Conservation (phyloP, 2,113 vertebrate species). For the Leptobrachium ailaonicum region DNA sequence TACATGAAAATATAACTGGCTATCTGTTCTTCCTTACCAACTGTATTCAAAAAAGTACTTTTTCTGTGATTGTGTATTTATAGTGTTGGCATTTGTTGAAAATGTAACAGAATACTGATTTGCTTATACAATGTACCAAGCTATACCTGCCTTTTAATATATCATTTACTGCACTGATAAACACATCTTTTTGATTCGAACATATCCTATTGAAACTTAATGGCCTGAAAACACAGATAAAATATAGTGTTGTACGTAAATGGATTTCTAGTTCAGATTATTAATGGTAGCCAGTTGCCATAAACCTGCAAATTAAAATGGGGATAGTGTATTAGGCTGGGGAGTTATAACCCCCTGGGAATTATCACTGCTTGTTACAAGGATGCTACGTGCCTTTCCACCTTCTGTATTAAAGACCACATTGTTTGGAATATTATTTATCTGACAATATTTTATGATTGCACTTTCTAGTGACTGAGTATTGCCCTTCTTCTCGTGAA, state of each 20-base stretch:
- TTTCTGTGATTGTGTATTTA: no score
- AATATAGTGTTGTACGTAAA: constrained; percentile 23
- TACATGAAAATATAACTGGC: no score
- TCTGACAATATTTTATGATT: not conserved
- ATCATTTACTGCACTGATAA: constrained; percentile 32
- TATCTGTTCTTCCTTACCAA: no score
- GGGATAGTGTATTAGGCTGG: not conserved
- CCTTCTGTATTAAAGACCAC: constrained; percentile 5
- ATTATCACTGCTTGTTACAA: not conserved
- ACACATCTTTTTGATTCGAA: constrained; percentile 26
- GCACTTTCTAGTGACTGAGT: not conserved
- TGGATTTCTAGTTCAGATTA: constrained; percentile 18
- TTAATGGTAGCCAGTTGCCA: constrained; percentile 18
- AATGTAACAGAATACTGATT: not conserved
- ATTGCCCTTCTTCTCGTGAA: not conserved
- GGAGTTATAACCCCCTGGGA: constrained; percentile 13
- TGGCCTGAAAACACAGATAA: constrained; percentile 29
- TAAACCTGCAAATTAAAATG: constrained; percentile 40
- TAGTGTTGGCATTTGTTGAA: not conserved
- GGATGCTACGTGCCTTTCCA: constrained; percentile 1
- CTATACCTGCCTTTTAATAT: not conserved
- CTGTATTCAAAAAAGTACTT: no score
- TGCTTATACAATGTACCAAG: not conserved
- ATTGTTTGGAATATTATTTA: not conserved
- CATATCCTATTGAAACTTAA: constrained; percentile 23